Evolutionary conservation across 2,888 invertebrate genomes (phyloP).

Genomic region (Hemaris fuciformis): DNA sequence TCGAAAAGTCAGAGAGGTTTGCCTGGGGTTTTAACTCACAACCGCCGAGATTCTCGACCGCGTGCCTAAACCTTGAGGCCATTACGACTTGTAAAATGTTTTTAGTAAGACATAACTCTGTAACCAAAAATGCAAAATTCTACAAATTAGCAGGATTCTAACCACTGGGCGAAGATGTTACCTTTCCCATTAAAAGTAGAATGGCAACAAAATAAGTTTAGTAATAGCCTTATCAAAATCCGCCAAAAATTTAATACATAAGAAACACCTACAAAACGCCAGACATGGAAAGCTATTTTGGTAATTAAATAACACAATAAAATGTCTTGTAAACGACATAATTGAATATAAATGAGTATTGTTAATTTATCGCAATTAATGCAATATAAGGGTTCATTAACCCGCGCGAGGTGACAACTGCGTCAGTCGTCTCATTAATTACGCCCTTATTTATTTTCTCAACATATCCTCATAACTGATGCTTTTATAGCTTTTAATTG

Average conservation of each 20-base stretch:
- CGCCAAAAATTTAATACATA: neutral
- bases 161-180: too few species aligned
- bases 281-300: neutral
- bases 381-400: slow-evolving; percentile 2
- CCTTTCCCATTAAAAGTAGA: too few species aligned
- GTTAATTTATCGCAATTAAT: slow-evolving; percentile 4
- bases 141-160: too few species aligned
- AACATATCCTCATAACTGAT: neutral
- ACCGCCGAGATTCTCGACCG: too few species aligned
- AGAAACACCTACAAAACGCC: neutral
- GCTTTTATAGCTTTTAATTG: neutral
- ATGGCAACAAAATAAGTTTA: too few species aligned
- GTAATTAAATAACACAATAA: neutral
- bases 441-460: neutral
- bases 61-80: too few species aligned
- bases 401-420: neutral
- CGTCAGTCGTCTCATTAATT: neutral
- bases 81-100: too few species aligned
- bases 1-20: too few species aligned
- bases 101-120: too few species aligned
- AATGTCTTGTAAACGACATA: neutral
- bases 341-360: neutral
- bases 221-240: too few species aligned
- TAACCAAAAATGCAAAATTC: too few species aligned
- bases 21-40: too few species aligned